A percentile compares a stretch with the other conserved stretches of the same genome.
These are phyloP conservation scores for Phthorimaea operculella DNA, from an alignment of 1,140 invertebrate genomes.

Conservation along the genomic window DNA sequence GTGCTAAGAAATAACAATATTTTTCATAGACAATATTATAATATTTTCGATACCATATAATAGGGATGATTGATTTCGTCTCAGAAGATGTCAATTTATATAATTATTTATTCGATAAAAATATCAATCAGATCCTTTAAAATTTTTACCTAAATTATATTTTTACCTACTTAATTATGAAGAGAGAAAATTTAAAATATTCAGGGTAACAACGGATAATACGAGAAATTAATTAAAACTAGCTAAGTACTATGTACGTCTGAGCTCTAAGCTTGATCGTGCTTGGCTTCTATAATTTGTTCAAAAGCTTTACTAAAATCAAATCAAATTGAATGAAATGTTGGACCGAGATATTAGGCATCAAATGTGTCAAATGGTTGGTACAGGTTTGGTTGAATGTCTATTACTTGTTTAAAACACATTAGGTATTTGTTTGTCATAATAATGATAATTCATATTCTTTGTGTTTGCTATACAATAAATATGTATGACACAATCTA, in stretches of 20 bases:
- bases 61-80: constrained; percentile 46
- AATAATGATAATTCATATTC: too few relatives aligned
- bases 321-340: too few relatives aligned
- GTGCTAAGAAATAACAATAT: constrained; percentile 58
- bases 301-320: too few relatives aligned
- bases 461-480: too few relatives aligned
- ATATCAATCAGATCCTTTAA: constrained; percentile 3
- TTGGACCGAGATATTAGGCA: too few relatives aligned
- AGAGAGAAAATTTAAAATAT: constrained; percentile 38
- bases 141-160: constrained; percentile 8
- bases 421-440: too few relatives aligned
- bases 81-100: constrained; percentile 55
- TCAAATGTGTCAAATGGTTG: too few relatives aligned
- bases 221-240: constrained; percentile 20
- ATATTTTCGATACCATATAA: constrained; percentile 54
- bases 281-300: background rate
- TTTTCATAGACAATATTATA: constrained; percentile 62
- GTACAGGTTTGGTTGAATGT: too few relatives aligned
- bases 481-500: too few relatives aligned
- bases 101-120: constrained; percentile 35
- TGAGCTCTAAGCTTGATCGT: background rate
- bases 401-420: too few relatives aligned
- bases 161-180: constrained; percentile 17
- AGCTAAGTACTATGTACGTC: background rate
- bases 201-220: constrained; percentile 52